These are phyloP conservation scores for Mythimna impura DNA, from an alignment of 2,888 invertebrate genomes.

Conservation along the genomic window DNA sequence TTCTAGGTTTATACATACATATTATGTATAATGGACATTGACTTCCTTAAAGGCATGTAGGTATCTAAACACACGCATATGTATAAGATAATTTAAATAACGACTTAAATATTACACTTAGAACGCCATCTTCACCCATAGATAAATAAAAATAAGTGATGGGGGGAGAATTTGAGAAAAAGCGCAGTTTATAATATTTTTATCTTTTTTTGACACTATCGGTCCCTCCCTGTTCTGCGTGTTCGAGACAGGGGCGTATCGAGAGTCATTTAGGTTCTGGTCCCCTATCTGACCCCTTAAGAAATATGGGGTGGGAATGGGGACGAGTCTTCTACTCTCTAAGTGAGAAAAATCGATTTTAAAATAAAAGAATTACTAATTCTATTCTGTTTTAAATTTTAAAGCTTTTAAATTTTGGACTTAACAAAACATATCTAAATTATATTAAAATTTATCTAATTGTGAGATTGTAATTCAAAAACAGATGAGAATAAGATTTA, in stretches of 20 bases:
- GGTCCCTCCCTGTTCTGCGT: slow-evolving; percentile 82
- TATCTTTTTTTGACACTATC: slow-evolving; percentile 91
- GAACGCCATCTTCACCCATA: slow-evolving; percentile 61
- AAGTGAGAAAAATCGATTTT: slow-evolving; percentile 66
- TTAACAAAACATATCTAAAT: background rate
- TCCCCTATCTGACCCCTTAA: slow-evolving; percentile 82
- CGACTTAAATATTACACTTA: slow-evolving; percentile 51
- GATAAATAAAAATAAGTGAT: slow-evolving; percentile 72
- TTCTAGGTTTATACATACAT: slow-evolving; percentile 10
- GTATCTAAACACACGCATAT: slow-evolving; percentile 10
- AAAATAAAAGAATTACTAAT: slow-evolving; percentile 32
- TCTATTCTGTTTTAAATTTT: background rate
- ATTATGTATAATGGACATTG: slow-evolving; percentile 18
- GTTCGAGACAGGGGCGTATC: slow-evolving; percentile 87
- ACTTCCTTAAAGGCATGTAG: slow-evolving; percentile 17
- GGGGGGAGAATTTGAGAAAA: slow-evolving; percentile 72
- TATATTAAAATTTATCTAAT: background rate
- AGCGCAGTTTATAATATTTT: slow-evolving; percentile 88
- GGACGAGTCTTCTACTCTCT: slow-evolving; percentile 57
- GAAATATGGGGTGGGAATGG: slow-evolving; percentile 79
- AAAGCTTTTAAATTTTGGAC: background rate
- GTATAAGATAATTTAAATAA: slow-evolving; percentile 34
- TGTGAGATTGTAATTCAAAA: background rate
- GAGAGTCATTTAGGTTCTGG: slow-evolving; percentile 83
- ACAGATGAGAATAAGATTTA: slow-evolving; percentile 2